Evolutionary conservation across 2,888 invertebrate genomes (phyloP), one percentile per base, ranked within the genome.

Genomic region (Camponotus fellah): DNA sequence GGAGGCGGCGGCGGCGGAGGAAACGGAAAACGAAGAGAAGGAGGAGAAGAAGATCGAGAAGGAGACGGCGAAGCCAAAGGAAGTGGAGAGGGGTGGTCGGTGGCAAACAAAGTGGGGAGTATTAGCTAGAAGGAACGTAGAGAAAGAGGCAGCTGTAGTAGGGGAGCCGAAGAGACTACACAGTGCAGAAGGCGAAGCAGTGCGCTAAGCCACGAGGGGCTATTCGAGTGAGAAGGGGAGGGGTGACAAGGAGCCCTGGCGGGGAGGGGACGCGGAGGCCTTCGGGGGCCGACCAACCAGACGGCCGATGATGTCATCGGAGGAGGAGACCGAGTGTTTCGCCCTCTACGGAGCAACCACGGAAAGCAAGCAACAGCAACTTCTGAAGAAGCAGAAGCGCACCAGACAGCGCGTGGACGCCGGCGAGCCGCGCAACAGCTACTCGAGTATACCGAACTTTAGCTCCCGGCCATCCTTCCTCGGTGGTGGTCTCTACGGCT

Each of bases 331-430:
- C 96, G 97, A 97, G 96, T 97, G 97, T 96, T 97, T 97, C 97
- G 98, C 97, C 97, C 97, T 98, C 97, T 98, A 97, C 97, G 97
- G 97, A 97, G 98, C 95, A 95, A 94, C 94, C 94, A 95, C 95
- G 95, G 95, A 95, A 95, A 95, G 95, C 95, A 91, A 96, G 96
- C 92, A 96, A 96, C 93, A 95, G 96, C 95, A 95, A 94, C 97
- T 97, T 96, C 97, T 98, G 96, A 98, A 98, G 97, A 97, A 98
- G 97, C 97, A 97, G 96, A 98, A 98, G 96, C 97, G 98, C 96
- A 98, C 97, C 96, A 97, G 98, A 97, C 98, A 98, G 97, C 97
- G 98, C 96, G 98, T 98, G 96, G 98, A 98, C 97, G 98, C 98
- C 96, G 98, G 98, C 94, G 98, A 98, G 96, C 97, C 98, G 96